These are phyloP conservation scores for Empis livida DNA, from an alignment of 2,888 invertebrate species.

Conservation along the genomic window DNA sequence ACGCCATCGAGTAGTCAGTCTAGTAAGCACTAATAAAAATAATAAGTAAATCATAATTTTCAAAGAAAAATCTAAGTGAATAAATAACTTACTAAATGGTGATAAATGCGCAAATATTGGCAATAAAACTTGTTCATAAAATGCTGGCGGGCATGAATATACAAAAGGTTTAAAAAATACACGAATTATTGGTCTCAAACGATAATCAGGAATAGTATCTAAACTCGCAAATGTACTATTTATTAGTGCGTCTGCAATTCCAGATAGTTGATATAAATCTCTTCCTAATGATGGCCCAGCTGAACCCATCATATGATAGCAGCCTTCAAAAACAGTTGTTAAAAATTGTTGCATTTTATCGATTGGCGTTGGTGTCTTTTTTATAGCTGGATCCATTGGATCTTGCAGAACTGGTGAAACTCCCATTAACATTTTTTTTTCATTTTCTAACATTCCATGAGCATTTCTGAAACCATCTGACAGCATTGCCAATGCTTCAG, in stretches of 20 bases:
- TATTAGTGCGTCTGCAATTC: conserved; percentile 59
- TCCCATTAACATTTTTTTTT: conserved; percentile 63
- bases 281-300: conserved; percentile 69
- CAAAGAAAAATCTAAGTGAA: neutral
- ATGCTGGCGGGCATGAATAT: conserved; percentile 71
- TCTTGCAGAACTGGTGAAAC: conserved; percentile 37
- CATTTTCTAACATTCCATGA: conserved; percentile 59
- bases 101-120: conserved; percentile 67
- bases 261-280: conserved; percentile 69
- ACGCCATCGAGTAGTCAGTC: conserved; percentile 65
- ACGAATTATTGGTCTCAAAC: conserved; percentile 68
- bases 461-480: conserved; percentile 57
- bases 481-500: conserved; percentile 47
- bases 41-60: neutral
- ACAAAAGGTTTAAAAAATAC: conserved; percentile 78
- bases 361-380: conserved; percentile 44
- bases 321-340: conserved; percentile 63
- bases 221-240: conserved; percentile 41
- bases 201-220: conserved; percentile 68
- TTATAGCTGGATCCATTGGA: conserved; percentile 36
- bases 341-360: conserved; percentile 79
- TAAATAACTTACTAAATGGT: conserved; percentile 58
- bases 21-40: conserved; percentile 44
- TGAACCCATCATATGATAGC: conserved; percentile 67
- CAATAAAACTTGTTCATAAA: conserved; percentile 59